phyloP scores from a whole-genome alignment of 1,140 invertebrate species.

The Brachionus paranguensis region DNA sequence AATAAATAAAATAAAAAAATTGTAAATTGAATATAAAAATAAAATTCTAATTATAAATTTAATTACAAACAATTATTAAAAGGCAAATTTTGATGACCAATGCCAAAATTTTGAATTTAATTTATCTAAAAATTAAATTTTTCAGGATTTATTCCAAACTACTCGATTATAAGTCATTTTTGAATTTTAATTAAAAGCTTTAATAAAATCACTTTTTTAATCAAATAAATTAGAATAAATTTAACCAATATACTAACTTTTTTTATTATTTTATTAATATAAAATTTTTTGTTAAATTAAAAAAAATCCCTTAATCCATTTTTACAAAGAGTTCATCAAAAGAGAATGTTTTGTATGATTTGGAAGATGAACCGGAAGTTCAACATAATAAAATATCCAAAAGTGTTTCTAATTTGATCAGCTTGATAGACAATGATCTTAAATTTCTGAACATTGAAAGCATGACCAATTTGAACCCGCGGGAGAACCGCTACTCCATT shows the following conservation, averaged over 20 bases:
- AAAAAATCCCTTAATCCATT: neutral
- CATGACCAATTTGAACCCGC: neutral
- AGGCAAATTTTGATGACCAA: neutral
- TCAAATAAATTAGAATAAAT: neutral
- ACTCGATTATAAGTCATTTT: neutral
- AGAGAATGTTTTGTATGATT: neutral
- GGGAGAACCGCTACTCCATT: neutral
- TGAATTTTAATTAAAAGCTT: neutral
- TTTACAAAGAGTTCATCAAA: neutral
- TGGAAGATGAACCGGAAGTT: neutral
- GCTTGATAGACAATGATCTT: neutral
- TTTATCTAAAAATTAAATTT: neutral
- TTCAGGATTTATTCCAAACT: neutral
- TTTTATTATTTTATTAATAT: neutral
- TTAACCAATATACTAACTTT: neutral
- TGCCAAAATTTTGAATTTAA: neutral
- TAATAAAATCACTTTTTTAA: neutral
- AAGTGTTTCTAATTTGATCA: neutral
- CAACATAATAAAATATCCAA: neutral
- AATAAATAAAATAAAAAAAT: too few relatives aligned
- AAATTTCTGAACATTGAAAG: neutral
- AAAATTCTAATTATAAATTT: too few relatives aligned
- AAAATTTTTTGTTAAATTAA: neutral
- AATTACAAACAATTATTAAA: neutral
- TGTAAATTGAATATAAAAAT: too few relatives aligned